These are phyloP conservation scores for Acanthoscelides obtectus DNA, from an alignment of 2,888 invertebrate genomes.

Conservation along the genomic window DNA sequence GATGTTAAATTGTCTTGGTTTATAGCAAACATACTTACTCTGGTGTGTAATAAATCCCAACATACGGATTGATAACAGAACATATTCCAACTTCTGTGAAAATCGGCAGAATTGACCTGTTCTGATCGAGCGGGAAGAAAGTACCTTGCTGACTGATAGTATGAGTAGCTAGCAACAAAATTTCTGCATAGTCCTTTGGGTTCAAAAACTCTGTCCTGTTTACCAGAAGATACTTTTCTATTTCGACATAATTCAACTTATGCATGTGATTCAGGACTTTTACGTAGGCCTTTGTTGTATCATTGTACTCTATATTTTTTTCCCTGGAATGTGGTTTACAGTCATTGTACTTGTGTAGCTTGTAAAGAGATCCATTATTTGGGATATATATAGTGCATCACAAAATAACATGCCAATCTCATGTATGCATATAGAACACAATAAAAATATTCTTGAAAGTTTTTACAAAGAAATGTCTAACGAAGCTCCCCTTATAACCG, in stretches of 20 bases:
- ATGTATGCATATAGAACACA: no score
- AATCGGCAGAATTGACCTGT: conserved; percentile 10
- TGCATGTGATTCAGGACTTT: conserved; percentile 19
- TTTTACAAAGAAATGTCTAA: no score
- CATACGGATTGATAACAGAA: conserved; percentile 15
- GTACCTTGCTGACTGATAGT: neutral
- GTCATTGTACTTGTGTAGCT: no score
- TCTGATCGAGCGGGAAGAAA: conserved; percentile 10
- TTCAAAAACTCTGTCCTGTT: conserved; percentile 18
- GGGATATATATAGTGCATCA: no score
- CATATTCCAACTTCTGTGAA: conserved; percentile 22
- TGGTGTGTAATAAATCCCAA: conserved; percentile 17
- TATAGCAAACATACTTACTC: conserved; percentile 11
- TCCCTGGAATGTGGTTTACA: neutral
- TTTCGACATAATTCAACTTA: conserved; percentile 14
- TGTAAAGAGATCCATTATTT: no score
- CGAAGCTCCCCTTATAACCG: no score
- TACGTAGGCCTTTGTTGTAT: conserved; percentile 13
- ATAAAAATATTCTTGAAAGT: no score
- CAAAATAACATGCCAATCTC: no score
- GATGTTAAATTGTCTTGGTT: no score
- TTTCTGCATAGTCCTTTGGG: conserved; percentile 17
- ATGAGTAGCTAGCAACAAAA: conserved; percentile 11
- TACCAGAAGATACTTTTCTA: conserved; percentile 15
- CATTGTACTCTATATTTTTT: neutral